Evolutionary conservation across 2,888 invertebrate species (phyloP), one percentile per base, ranked within the genome.

Genomic region (Toxonevra muliebris): DNA sequence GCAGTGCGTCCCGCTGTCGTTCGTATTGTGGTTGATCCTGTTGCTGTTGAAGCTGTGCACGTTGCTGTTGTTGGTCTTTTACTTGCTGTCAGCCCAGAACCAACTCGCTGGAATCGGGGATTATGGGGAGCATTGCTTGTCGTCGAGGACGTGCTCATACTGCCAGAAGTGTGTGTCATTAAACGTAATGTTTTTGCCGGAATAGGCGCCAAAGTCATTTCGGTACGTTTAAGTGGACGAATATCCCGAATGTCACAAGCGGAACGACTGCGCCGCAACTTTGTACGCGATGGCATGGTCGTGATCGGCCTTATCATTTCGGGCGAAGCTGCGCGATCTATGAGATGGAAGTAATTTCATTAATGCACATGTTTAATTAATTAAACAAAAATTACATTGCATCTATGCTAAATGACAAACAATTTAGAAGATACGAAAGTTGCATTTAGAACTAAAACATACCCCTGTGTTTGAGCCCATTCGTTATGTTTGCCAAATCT

Each of bases 251-350:
- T 73, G 69, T 84, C 84, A 40, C 77, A 82, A 5, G 80, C 81
- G 15, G 78, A 80, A 0, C 78, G 81, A 71, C 84, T 84, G 17
- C 83, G 78, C 8, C 83, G 75, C 55, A 84, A 55, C 66, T 79
- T 84, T 0, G 69, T 30, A 7, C 78, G 78, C 2, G 71, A 66
- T 30, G 30, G 30, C 40, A 60, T 65, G 1, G 41, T 7, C 40
- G 41, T 42, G 0, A 11, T 59, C 8, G 72, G 4, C 52, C 68
- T 76, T 11, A 40, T 9, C 12, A 74, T 72, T 13, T 80, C 81
- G 0, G 85, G 85, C 0, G 85, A 85, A 13, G 69, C 70, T 3
- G 80, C 79, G 9, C 80, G 82, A 40, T 71, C 81, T 82, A 52
- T 11, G 11, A 54, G 11, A 12, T 12, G 10, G 13, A 19, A 40